Conservation (phyloP, 2,113 vertebrate species). For the Glaucomys volans region DNA sequence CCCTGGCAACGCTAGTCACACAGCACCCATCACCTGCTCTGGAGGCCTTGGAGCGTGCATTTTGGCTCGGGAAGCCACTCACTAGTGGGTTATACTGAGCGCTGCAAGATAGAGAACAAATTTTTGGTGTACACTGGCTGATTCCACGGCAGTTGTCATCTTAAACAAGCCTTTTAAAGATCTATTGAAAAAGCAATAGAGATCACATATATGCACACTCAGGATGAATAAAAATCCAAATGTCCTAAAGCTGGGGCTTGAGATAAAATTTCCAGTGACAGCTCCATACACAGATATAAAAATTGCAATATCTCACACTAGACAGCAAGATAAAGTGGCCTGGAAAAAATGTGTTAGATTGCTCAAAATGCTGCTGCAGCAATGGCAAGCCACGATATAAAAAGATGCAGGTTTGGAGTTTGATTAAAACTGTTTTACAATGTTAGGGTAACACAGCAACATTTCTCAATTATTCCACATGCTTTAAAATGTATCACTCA, state of each 20-base stretch:
- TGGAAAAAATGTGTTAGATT: neutral
- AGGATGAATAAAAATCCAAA: conserved; percentile 66
- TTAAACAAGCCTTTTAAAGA: conserved; percentile 64
- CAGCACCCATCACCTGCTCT: neutral
- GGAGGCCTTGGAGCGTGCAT: neutral
- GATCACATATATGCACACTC: neutral
- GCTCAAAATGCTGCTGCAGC: neutral
- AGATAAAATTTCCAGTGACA: conserved; percentile 70
- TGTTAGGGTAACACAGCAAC: neutral
- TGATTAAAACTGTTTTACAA: neutral
- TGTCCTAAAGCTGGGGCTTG: conserved; percentile 62
- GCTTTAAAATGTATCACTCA: neutral
- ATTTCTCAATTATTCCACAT: neutral
- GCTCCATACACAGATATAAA: conserved; percentile 65
- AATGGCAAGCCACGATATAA: neutral
- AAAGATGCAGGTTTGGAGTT: neutral
- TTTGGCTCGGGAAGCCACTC: neutral
- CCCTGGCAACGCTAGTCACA: neutral
- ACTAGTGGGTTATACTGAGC: neutral
- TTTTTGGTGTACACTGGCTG: neutral
- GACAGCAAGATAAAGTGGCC: conserved; percentile 71
- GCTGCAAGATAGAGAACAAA: neutral
- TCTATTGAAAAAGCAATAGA: conserved; percentile 59
- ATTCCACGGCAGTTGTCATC: conserved; percentile 4
- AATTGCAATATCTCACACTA: conserved; percentile 60